Evolutionary conservation across 2,797 vertebrate genomes (phyloP), one percentile per base, ranked within the genome.

Genomic region (Otus scops): DNA sequence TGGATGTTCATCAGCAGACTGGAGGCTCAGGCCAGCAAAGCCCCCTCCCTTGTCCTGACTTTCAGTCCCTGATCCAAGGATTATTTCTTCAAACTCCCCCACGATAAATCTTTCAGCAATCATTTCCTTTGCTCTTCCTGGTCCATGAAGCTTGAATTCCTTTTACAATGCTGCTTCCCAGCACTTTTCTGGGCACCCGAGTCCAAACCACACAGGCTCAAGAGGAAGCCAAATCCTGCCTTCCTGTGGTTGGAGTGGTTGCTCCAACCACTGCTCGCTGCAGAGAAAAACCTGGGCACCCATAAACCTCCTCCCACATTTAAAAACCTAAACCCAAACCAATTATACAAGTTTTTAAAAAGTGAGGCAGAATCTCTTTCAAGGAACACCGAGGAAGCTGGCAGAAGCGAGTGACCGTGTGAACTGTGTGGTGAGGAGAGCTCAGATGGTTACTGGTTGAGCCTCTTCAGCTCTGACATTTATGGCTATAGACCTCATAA

Each of bases 391-490:
- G 17, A 60, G 32, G 27, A 45, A 48, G 30, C 18, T 75, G 48
- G 81, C 13, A 77, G 32, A 76, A 41, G 20, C 5, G 18, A 90
- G 26, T 2, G 7, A 18, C 18, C 2, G 2, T 19, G 13, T 28
- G 17, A 88, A 63, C 21, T 18, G 32, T 10, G 15, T 51, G 50
- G 90, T 2, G 20, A 82, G 38, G 32, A 70, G 30, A 80, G 88
- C 32, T 87, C 23, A 21, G 79, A 38, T 3, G 8, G 51, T 56
- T 71, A 21, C 47, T 85, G 41, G 13, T 51, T 89, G 34, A 71
- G 39, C 32, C 51, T 86, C 74, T 93, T 94, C 41, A 61, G 79
- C 56, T 89, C 84, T 59, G 76, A 89, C 68, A 71, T 90, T 95
- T 93, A 79, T 47, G 34, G 47, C 47, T 91, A 80, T 6, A 77